Conservation (phyloP, 2,888 invertebrate genomes). For the Coenonympha glycerion region DNA sequence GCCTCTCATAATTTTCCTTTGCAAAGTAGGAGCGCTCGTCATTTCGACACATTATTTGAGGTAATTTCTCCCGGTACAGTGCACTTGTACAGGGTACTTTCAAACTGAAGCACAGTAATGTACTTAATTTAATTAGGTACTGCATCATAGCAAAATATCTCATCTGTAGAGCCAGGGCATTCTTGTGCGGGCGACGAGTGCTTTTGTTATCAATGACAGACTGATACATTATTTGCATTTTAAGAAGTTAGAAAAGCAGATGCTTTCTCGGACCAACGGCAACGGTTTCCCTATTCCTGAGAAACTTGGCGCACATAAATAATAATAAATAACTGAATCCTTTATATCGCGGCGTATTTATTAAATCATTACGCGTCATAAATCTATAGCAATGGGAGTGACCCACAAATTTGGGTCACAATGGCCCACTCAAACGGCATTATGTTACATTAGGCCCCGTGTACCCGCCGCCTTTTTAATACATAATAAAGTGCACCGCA, state of each 20-base stretch:
- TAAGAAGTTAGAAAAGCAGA: slow-evolving; percentile 23
- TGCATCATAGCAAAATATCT: too few species aligned
- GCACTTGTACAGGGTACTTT: too few species aligned
- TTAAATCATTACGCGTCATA: slow-evolving; percentile 67
- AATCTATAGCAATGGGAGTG: slow-evolving; percentile 69
- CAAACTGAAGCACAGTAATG: too few species aligned
- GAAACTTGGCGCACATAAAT: slow-evolving; percentile 53
- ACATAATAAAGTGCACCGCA: slow-evolving; percentile 71
- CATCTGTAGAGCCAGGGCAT: too few species aligned
- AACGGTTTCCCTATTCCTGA: slow-evolving; percentile 38
- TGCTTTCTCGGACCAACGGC: slow-evolving; percentile 30
- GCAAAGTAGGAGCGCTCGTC: too few species aligned
- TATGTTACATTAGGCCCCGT: slow-evolving; percentile 39
- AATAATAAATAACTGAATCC: slow-evolving; percentile 37
- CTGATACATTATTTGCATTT: neutral
- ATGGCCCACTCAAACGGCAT: slow-evolving; percentile 58
- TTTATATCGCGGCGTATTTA: slow-evolving; percentile 56
- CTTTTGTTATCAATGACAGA: neutral
- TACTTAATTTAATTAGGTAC: too few species aligned
- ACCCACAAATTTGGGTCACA: slow-evolving; percentile 58
- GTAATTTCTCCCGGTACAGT: too few species aligned
- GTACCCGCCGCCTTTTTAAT: slow-evolving; percentile 56
- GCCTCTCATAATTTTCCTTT: too few species aligned
- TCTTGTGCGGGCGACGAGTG: too few species aligned
- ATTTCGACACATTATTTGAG: too few species aligned